A percentile compares a stretch with the other conserved stretches of the same genome.
Conservation (phyloP, 1,140 invertebrate genomes). For the Zaprionus camerounensis region DNA sequence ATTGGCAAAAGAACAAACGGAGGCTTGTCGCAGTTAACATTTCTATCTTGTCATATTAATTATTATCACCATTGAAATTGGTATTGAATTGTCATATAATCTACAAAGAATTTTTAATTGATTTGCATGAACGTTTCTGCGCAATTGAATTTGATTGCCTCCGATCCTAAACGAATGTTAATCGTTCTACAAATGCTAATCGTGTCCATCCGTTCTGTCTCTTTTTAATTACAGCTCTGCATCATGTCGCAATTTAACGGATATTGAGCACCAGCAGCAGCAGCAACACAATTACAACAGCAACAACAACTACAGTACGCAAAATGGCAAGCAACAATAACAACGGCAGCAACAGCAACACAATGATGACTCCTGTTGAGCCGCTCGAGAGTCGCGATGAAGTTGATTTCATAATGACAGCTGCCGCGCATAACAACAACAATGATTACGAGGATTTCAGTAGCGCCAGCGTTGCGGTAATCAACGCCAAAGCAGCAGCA, state of each 20-base stretch:
- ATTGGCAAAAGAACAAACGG: no score
- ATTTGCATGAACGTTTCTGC: constrained; percentile 1
- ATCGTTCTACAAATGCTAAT: neutral
- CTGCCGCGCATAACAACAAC: constrained; percentile 63
- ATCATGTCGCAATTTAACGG: constrained; percentile 54
- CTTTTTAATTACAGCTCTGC: constrained; percentile 28
- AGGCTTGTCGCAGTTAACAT: no score
- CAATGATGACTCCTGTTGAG: constrained; percentile 18
- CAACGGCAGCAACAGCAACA: constrained; percentile 27
- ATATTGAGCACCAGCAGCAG: constrained; percentile 49
- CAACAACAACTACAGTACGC: constrained; percentile 18
- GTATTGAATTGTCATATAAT: neutral
- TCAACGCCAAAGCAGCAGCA: constrained; percentile 54
- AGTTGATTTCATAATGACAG: constrained; percentile 60
- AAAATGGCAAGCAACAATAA: constrained; percentile 57
- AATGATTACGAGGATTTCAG: constrained; percentile 69
- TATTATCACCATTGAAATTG: neutral
- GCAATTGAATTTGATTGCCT: neutral
- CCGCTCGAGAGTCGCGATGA: constrained; percentile 55
- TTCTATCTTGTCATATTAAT: neutral
- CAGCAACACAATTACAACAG: constrained; percentile 7
- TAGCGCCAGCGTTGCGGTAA: constrained; percentile 50
- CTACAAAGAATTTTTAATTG: neutral
- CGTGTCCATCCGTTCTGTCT: constrained; percentile 23
- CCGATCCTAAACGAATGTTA: neutral